phyloP scores from a whole-genome alignment of 2,113 vertebrate genomes.

The Polypterus bichir region DNA sequence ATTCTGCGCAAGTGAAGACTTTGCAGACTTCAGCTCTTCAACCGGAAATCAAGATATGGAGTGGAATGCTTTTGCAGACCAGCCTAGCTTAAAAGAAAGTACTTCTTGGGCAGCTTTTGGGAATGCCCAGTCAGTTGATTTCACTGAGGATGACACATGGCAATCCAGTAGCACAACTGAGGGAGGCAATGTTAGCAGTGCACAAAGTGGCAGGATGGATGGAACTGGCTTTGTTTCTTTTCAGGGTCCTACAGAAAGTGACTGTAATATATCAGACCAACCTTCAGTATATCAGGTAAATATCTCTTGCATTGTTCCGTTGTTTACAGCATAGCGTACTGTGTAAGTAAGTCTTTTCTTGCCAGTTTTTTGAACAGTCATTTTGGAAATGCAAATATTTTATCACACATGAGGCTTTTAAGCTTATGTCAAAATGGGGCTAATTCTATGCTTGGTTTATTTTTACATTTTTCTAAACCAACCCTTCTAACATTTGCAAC shows the following conservation, averaged over 20 bases:
- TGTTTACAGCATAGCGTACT: too few relatives aligned
- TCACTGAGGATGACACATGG: slow-evolving; percentile 41
- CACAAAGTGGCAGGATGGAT: slow-evolving; percentile 31
- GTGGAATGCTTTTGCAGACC: slow-evolving; percentile 71
- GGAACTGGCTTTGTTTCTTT: slow-evolving; percentile 30
- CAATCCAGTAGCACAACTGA: slow-evolving; percentile 46
- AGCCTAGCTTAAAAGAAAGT: slow-evolving; percentile 31
- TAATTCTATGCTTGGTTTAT: too few relatives aligned
- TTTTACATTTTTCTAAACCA: too few relatives aligned
- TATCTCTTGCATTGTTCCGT: background rate
- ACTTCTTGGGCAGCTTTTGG: slow-evolving; percentile 63
- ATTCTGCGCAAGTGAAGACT: slow-evolving; percentile 75
- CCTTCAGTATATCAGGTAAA: slow-evolving; percentile 61
- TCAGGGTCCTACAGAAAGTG: slow-evolving; percentile 31
- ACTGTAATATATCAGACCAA: slow-evolving; percentile 39
- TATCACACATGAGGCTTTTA: too few relatives aligned
- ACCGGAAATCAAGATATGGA: slow-evolving; percentile 38
- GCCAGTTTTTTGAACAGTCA: too few relatives aligned
- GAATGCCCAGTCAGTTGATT: slow-evolving; percentile 41
- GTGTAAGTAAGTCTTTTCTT: too few relatives aligned
- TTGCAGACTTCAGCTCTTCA: slow-evolving; percentile 87
- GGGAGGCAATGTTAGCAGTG: slow-evolving; percentile 21
- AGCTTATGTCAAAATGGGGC: too few relatives aligned
- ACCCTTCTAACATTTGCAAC: too few relatives aligned
- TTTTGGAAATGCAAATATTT: too few relatives aligned